phyloP scores from a whole-genome alignment of 2,888 invertebrate species.

The Lasioglossum zephyrum region DNA sequence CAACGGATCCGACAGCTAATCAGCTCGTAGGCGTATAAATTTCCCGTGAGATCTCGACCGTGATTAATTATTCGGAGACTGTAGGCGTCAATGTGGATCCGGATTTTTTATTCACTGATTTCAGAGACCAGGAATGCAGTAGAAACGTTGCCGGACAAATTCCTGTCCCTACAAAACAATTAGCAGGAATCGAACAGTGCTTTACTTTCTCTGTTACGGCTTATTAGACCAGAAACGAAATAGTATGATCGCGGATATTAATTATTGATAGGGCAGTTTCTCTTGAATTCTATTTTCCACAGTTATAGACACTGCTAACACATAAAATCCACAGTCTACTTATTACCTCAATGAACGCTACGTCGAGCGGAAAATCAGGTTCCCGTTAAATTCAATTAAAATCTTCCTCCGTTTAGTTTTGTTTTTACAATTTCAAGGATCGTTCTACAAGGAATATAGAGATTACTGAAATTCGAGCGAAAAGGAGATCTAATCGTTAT shows the following conservation, averaged over 20 bases:
- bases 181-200: background rate
- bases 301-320: background rate
- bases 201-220: background rate
- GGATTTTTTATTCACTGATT: background rate
- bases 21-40: conserved; percentile 2
- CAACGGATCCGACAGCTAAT: background rate
- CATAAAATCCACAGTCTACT: background rate
- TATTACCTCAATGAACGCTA: background rate
- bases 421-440: background rate
- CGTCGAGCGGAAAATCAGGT: background rate
- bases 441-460: background rate
- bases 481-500: too few species aligned
- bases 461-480: background rate
- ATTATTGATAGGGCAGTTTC: background rate
- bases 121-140: background rate
- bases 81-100: background rate
- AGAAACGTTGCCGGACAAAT: background rate
- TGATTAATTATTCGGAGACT: conserved; percentile 10
- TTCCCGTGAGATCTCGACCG: background rate
- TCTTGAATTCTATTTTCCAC: background rate
- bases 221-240: background rate
- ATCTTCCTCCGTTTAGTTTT: background rate
- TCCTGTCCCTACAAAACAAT: background rate
- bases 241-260: background rate
- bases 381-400: conserved; percentile 1